Evolutionary conservation across 2,888 invertebrate species (phyloP).

Genomic region (Proisotoma minuta): DNA sequence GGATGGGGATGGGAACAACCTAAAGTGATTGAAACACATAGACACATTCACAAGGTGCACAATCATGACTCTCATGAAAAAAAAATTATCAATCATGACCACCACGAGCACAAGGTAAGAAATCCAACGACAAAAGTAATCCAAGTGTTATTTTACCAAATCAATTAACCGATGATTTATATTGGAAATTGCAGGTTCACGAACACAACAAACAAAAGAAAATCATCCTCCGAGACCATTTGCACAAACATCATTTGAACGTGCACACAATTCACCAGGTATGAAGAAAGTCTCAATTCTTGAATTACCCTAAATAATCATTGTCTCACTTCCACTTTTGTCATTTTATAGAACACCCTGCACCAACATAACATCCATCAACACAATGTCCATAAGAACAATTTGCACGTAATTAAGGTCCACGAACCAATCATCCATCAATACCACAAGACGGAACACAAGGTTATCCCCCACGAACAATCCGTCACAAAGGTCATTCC

Average conservation of each 20-base stretch:
- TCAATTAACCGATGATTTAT: too few relatives aligned
- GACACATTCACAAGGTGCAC: constrained; percentile 36
- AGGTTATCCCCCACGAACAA: constrained; percentile 29
- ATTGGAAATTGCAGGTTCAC: too few relatives aligned
- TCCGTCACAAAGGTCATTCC: constrained; percentile 40
- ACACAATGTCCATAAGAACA: constrained; percentile 41
- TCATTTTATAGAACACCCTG: neutral
- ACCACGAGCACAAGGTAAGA: constrained; percentile 31
- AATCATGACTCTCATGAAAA: constrained; percentile 33
- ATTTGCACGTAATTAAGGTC: constrained; percentile 36
- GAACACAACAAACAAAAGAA: constrained; percentile 38
- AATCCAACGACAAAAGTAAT: neutral
- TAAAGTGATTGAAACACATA: constrained; percentile 35
- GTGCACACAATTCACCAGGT: constrained; percentile 38
- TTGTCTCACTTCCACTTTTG: too few relatives aligned
- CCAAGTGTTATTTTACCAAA: neutral
- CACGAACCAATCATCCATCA: constrained; percentile 36
- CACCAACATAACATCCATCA: neutral
- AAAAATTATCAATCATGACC: constrained; percentile 31
- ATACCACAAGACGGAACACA: constrained; percentile 39
- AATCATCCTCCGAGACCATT: constrained; percentile 37
- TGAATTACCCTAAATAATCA: too few relatives aligned
- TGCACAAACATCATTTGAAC: constrained; percentile 41
- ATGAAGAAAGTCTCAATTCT: too few relatives aligned
- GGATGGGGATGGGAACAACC: constrained; percentile 31